Evolutionary conservation across 2,888 invertebrate species (phyloP).

Genomic region (Andrena haemorrhoa): DNA sequence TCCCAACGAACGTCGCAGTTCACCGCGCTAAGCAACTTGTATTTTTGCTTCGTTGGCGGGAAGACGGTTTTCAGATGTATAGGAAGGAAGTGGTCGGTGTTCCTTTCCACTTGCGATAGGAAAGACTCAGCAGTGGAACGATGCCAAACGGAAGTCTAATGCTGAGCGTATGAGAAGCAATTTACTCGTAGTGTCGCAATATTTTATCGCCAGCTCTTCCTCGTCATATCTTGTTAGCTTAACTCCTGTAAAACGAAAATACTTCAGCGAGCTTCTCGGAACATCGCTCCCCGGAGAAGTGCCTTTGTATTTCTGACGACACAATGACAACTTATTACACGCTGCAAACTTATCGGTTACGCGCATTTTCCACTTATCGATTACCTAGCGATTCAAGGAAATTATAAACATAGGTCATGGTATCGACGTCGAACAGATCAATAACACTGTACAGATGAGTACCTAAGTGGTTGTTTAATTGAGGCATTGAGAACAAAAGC

Average conservation of each 20-base stretch:
- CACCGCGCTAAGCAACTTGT: background rate
- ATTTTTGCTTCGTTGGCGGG: slow-evolving; percentile 26
- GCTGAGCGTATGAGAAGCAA: slow-evolving; percentile 14
- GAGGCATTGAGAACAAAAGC: too few species aligned
- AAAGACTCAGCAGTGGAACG: slow-evolving; percentile 25
- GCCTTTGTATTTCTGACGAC: background rate
- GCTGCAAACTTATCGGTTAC: background rate
- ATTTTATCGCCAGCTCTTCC: background rate
- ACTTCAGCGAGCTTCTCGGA: background rate
- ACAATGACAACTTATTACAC: too few species aligned
- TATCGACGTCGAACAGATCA: background rate
- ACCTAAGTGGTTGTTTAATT: background rate
- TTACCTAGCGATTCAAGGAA: background rate
- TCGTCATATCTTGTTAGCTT: background rate
- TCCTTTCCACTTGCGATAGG: slow-evolving; percentile 45
- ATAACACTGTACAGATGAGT: background rate
- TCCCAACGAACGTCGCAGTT: background rate
- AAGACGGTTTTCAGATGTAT: slow-evolving; percentile 21
- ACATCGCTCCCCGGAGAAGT: background rate
- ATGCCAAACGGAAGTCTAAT: slow-evolving; percentile 19
- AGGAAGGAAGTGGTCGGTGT: slow-evolving; percentile 49
- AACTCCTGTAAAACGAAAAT: background rate
- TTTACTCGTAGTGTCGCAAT: background rate
- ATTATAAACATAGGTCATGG: background rate
- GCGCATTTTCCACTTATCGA: background rate